A percentile compares a stretch with the other conserved stretches of the same genome.
phyloP scores from a whole-genome alignment of 30 jellyfish, hydroid and myxozoan species.

The Morbakka virulenta region DNA sequence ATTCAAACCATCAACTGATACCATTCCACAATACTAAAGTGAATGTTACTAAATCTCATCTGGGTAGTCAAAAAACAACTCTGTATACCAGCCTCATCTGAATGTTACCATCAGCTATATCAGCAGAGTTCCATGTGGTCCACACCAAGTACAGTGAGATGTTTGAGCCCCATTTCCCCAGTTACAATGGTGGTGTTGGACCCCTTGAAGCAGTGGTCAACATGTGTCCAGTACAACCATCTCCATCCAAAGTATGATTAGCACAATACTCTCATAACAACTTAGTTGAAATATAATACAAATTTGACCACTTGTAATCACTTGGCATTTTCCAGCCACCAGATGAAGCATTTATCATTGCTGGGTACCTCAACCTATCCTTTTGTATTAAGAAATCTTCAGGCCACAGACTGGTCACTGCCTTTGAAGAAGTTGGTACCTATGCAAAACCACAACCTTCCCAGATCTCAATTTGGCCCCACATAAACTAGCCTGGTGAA shows the following conservation, averaged over 20 bases:
- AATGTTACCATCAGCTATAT: not conserved
- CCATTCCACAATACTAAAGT: too few species aligned
- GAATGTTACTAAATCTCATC: too few species aligned
- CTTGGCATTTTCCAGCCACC: conserved; percentile 53
- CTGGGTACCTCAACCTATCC: conserved; percentile 67
- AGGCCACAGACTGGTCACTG: conserved; percentile 62
- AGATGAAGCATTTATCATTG: conserved; percentile 25
- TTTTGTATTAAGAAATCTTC: conserved; percentile 43
- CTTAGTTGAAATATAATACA: conserved; percentile 26
- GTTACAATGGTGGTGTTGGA: conserved; percentile 61
- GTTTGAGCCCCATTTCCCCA: conserved; percentile 43
- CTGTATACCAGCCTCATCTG: too few species aligned
- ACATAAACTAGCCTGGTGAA: conserved; percentile 46
- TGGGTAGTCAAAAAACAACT: too few species aligned
- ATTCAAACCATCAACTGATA: too few species aligned
- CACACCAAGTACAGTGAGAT: conserved; percentile 7
- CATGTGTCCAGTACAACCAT: conserved; percentile 64
- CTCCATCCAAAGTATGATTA: conserved; percentile 39
- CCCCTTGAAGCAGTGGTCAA: conserved; percentile 56
- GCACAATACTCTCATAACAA: conserved; percentile 39
- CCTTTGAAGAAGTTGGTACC: conserved; percentile 55
- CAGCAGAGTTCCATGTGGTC: conserved; percentile 5
- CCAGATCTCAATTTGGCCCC: conserved; percentile 60
- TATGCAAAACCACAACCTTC: conserved; percentile 70
- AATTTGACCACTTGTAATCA: conserved; percentile 43